Evolutionary conservation across 2,113 vertebrate genomes (phyloP).

Genomic region (Sterrhoptilus dennistouni): DNA sequence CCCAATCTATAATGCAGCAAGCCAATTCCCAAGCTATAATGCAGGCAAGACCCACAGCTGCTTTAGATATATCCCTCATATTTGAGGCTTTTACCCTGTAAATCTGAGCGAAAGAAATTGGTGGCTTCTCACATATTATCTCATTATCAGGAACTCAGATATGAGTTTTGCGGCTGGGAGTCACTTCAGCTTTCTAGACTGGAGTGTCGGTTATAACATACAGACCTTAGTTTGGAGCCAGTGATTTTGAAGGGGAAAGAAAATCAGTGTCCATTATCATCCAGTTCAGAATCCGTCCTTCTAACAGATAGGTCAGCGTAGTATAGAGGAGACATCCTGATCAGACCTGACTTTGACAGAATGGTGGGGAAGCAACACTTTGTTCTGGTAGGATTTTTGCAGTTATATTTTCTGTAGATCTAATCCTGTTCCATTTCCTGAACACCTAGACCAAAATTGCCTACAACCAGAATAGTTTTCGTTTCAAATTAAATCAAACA

Average conservation of each 20-base stretch:
- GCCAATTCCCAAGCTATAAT: background rate
- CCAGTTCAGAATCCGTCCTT: background rate
- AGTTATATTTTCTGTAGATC: background rate
- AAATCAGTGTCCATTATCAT: background rate
- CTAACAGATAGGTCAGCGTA: background rate
- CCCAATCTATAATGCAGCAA: background rate
- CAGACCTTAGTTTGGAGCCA: background rate
- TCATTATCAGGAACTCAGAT: background rate
- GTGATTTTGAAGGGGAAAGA: background rate
- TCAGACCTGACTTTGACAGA: background rate
- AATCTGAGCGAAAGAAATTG: background rate
- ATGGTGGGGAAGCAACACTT: background rate
- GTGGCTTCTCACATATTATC: background rate
- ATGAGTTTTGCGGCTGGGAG: background rate
- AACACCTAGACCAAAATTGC: background rate
- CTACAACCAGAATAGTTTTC: background rate
- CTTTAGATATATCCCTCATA: background rate
- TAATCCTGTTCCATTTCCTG: background rate
- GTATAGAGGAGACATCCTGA: background rate
- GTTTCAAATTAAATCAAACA: constrained; percentile 26
- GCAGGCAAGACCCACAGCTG: background rate
- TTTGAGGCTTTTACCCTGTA: background rate
- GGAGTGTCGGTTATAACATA: background rate
- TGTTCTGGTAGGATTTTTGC: background rate
- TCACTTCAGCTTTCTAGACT: background rate